Conservation (phyloP, 2,797 vertebrate species). For the Poliocrania exsul region DNA sequence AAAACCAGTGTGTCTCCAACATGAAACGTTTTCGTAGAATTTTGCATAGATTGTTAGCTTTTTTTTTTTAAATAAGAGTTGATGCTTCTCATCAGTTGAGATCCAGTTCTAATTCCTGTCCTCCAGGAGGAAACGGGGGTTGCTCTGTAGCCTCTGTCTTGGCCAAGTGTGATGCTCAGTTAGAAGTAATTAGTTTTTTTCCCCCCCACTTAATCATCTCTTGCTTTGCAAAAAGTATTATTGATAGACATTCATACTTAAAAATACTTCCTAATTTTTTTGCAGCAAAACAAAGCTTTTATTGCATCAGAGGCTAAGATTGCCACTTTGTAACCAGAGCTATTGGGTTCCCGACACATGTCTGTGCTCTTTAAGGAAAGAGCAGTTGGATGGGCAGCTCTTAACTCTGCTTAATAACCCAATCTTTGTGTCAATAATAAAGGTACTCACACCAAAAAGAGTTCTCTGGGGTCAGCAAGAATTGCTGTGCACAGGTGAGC, state of each 20-base stretch:
- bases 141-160: background rate
- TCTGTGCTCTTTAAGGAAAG: background rate
- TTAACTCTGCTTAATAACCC: background rate
- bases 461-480: background rate
- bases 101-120: background rate
- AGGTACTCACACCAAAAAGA: background rate
- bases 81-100: background rate
- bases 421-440: background rate
- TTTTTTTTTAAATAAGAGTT: background rate
- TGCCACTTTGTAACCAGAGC: background rate
- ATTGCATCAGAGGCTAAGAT: background rate
- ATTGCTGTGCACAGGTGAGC: background rate
- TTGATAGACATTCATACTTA: background rate
- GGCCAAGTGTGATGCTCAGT: background rate
- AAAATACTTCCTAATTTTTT: background rate
- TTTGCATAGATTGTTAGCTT: background rate
- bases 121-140: background rate
- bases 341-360: background rate
- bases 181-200: background rate
- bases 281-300: slow-evolving; percentile 6
- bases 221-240: background rate
- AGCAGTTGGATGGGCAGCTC: background rate
- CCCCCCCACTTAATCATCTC: background rate
- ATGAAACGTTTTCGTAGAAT: background rate
- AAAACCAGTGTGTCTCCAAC: background rate